Conservation (phyloP, 2,888 invertebrate genomes). For the Zhuqinia jingwanae region DNA sequence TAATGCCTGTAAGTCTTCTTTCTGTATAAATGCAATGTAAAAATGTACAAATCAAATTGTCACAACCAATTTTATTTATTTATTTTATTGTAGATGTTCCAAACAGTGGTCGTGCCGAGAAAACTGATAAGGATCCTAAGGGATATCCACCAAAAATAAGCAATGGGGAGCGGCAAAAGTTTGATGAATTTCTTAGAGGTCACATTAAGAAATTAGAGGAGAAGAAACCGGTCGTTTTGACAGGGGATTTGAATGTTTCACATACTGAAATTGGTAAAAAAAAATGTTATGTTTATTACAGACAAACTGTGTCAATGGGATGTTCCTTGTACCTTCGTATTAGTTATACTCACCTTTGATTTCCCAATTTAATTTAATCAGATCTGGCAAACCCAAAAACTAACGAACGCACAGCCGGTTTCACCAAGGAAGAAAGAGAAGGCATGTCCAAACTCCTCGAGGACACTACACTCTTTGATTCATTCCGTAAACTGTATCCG, state of each 20-base stretch:
- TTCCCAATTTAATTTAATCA: constrained; percentile 81
- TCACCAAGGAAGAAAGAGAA: constrained; percentile 95
- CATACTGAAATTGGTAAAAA: constrained; percentile 96
- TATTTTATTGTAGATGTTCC: constrained; percentile 90
- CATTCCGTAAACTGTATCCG: constrained; percentile 85
- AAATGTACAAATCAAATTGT: too few relatives aligned
- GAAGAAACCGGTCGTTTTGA: constrained; percentile 96
- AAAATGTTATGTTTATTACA: too few relatives aligned
- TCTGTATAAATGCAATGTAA: too few relatives aligned
- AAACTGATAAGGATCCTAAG: constrained; percentile 72
- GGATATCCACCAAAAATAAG: constrained; percentile 83
- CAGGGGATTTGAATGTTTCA: constrained; percentile 99
- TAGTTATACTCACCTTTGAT: constrained; percentile 2
- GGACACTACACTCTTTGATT: constrained; percentile 90
- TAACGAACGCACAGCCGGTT: constrained; percentile 96
- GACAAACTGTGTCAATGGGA: too few relatives aligned
- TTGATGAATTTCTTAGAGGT: constrained; percentile 93
- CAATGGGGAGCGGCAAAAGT: constrained; percentile 91
- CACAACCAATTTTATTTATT: too few relatives aligned
- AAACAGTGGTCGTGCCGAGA: constrained; percentile 93
- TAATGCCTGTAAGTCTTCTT: constrained; percentile 89
- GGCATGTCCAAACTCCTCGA: constrained; percentile 92
- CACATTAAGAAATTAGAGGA: constrained; percentile 90
- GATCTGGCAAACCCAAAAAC: constrained; percentile 97
- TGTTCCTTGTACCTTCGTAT: too few relatives aligned